Evolutionary conservation across 1,140 invertebrate genomes (phyloP).

Genomic region (Globodera rostochiensis): DNA sequence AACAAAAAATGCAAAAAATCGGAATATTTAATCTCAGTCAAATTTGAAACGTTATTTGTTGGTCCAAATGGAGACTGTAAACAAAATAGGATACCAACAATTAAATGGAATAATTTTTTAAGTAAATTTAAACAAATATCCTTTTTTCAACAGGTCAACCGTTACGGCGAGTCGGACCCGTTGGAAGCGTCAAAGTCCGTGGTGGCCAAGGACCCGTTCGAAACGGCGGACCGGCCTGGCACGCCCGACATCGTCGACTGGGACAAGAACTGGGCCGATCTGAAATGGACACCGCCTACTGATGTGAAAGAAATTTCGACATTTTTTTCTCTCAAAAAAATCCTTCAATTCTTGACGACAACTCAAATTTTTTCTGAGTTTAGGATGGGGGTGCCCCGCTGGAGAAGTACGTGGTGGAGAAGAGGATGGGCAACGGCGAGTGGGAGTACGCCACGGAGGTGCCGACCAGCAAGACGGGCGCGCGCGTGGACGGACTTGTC

Average conservation of each 20-base stretch:
- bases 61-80: too few species aligned
- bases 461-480: constrained; percentile 77
- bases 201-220: constrained; percentile 94
- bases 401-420: constrained; percentile 90
- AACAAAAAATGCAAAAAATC: too few species aligned
- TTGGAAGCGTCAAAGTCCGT: constrained; percentile 82
- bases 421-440: constrained; percentile 79
- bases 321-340: too few species aligned
- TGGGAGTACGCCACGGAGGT: constrained; percentile 71
- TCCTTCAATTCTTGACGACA: too few species aligned
- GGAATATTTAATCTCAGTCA: too few species aligned
- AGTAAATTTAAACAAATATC: too few species aligned
- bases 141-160: constrained; percentile 71
- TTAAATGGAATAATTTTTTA: too few species aligned
- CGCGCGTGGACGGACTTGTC: constrained; percentile 84
- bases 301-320: constrained; percentile 56
- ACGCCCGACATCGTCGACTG: constrained; percentile 88
- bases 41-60: too few species aligned
- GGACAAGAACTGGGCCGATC: constrained; percentile 88
- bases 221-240: constrained; percentile 86
- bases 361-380: neutral
- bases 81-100: too few species aligned
- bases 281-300: constrained; percentile 89
- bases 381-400: constrained; percentile 88
- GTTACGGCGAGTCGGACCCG: constrained; percentile 86